Percentiles rank a stretch among this genome's conserved stretches.
These are phyloP conservation scores for Polydrusus cervinus DNA, from an alignment of 2,888 invertebrate genomes.

Conservation along the genomic window DNA sequence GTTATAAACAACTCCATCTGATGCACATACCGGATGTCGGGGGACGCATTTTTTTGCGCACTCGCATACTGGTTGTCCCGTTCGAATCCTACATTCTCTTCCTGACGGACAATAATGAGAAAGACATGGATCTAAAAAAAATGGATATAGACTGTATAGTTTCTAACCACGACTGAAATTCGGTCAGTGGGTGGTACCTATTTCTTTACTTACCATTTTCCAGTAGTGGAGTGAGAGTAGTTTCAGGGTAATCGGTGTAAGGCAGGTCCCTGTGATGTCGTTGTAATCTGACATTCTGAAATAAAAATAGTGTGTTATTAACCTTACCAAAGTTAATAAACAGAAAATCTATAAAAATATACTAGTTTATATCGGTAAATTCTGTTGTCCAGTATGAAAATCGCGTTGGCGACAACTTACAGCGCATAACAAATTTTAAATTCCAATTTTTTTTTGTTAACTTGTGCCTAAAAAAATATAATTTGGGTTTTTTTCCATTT, in stretches of 20 bases:
- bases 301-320: conserved; percentile 24
- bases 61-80: conserved; percentile 75
- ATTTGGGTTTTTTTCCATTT: too few relatives aligned
- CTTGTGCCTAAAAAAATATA: not conserved
- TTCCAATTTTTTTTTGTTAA: not conserved
- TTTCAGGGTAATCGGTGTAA: conserved; percentile 65
- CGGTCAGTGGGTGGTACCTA: too few relatives aligned
- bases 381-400: too few relatives aligned
- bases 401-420: too few relatives aligned
- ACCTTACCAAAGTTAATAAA: too few relatives aligned
- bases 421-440: not conserved
- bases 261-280: conserved; percentile 71
- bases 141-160: too few relatives aligned
- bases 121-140: conserved; percentile 76
- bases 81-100: conserved; percentile 75
- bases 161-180: too few relatives aligned
- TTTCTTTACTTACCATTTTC: conserved; percentile 68
- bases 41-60: conserved; percentile 77
- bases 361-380: too few relatives aligned
- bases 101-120: conserved; percentile 79
- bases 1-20: conserved; percentile 79
- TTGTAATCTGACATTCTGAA: conserved; percentile 45
- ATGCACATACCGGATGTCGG: conserved; percentile 78
- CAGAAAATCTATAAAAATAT: too few relatives aligned
- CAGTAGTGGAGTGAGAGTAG: conserved; percentile 69